Evolutionary conservation across 2,113 vertebrate species (phyloP).

Genomic region (Camelus bactrianus): DNA sequence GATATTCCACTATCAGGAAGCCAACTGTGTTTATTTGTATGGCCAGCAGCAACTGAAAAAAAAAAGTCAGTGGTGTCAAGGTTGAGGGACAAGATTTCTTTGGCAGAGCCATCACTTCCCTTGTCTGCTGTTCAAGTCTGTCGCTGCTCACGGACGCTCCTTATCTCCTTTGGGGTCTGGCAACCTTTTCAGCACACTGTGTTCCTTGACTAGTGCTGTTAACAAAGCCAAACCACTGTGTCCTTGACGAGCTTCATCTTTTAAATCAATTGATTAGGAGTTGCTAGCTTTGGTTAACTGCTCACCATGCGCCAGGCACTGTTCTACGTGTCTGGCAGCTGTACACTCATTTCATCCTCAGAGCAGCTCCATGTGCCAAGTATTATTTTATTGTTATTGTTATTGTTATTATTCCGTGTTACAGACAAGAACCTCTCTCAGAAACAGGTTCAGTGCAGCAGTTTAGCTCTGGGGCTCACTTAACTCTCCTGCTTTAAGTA

Average conservation of each 20-base stretch:
- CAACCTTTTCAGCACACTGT: constrained; percentile 52
- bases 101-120: neutral
- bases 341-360: neutral
- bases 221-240: constrained; percentile 50
- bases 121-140: constrained; percentile 53
- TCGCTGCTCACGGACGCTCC: neutral
- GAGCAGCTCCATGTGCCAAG: neutral
- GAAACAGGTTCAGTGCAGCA: neutral
- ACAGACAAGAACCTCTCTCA: neutral
- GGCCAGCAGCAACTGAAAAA: neutral
- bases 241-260: neutral
- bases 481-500: neutral
- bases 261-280: neutral
- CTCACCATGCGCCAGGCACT: neutral
- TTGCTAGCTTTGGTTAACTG: neutral
- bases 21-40: constrained; percentile 24
- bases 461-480: neutral
- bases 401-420: neutral
- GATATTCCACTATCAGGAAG: neutral
- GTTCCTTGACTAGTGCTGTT: constrained; percentile 50
- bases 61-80: neutral
- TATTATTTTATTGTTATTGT: neutral
- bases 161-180: constrained; percentile 14
- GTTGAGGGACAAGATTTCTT: constrained; percentile 38
- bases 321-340: neutral